Conservation (phyloP, 2,888 invertebrate species). For the Lasius fuliginosus region DNA sequence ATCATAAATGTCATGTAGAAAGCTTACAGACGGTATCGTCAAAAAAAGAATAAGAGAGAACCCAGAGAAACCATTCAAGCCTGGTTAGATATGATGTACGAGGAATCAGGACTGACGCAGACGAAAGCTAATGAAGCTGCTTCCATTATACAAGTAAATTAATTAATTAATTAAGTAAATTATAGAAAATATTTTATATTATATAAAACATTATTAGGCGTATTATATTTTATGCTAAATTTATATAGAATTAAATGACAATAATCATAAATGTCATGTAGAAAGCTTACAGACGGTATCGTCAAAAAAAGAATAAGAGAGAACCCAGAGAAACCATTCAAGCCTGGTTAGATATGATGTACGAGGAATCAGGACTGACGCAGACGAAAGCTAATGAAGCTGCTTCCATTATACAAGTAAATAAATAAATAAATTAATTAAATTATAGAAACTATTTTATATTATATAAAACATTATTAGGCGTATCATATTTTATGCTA, state of each 20-base stretch:
- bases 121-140: constrained; percentile 78
- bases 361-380: no score
- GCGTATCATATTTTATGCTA: not conserved
- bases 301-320: constrained; percentile 44
- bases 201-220: not conserved
- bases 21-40: constrained; percentile 70
- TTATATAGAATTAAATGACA: not conserved
- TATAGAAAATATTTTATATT: not conserved
- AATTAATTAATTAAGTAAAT: not conserved
- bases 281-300: constrained; percentile 72
- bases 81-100: no score
- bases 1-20: constrained; percentile 56
- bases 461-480: not conserved
- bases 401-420: constrained; percentile 80
- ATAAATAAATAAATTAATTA: constrained; percentile 53
- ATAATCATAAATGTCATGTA: constrained; percentile 34
- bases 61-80: no score
- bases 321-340: no score
- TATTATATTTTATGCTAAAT: not conserved
- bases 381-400: constrained; percentile 75
- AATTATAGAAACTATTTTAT: not conserved
- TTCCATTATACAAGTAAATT: constrained; percentile 79
- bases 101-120: constrained; percentile 34
- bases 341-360: no score
- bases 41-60: constrained; percentile 23